These are phyloP conservation scores for Hypsopygia costalis DNA, from an alignment of 2,888 invertebrate species.

Conservation along the genomic window DNA sequence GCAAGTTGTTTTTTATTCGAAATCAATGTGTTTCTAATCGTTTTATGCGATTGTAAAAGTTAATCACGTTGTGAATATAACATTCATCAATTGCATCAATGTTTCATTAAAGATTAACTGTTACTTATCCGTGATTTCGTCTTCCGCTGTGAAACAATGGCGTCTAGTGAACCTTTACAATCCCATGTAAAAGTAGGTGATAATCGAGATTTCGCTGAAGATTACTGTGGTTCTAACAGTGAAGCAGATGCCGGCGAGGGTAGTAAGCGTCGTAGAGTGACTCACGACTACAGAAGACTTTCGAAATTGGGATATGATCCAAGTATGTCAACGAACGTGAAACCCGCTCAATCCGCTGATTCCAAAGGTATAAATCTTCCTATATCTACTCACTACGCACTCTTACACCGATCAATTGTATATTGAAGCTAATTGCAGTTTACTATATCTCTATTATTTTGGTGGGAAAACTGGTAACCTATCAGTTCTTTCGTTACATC, in stretches of 20 bases:
- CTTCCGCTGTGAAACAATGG: constrained; percentile 68
- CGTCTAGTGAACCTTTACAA: constrained; percentile 66
- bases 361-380: constrained; percentile 56
- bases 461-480: constrained; percentile 76
- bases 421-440: constrained; percentile 17
- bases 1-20: constrained; percentile 75
- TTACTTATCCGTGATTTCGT: constrained; percentile 49
- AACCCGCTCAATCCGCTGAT: constrained; percentile 51
- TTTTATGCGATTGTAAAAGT: constrained; percentile 37
- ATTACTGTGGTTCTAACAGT: constrained; percentile 47
- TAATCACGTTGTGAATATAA: constrained; percentile 39
- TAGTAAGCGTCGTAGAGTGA: constrained; percentile 66
- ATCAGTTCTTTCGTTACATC: constrained; percentile 64
- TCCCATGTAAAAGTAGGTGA: constrained; percentile 71
- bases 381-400: constrained; percentile 23
- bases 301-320: constrained; percentile 70
- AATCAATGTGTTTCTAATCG: constrained; percentile 64
- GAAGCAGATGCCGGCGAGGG: constrained; percentile 63
- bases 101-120: constrained; percentile 56
- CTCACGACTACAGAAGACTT: constrained; percentile 67
- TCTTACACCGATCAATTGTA: constrained; percentile 14
- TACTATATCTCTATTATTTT: constrained; percentile 39
- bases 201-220: constrained; percentile 54
- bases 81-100: constrained; percentile 36
- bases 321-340: constrained; percentile 66